Base-by-base conservation (phyloP, 2,888 invertebrate genomes). In the Invenusta paracnida region DNA sequence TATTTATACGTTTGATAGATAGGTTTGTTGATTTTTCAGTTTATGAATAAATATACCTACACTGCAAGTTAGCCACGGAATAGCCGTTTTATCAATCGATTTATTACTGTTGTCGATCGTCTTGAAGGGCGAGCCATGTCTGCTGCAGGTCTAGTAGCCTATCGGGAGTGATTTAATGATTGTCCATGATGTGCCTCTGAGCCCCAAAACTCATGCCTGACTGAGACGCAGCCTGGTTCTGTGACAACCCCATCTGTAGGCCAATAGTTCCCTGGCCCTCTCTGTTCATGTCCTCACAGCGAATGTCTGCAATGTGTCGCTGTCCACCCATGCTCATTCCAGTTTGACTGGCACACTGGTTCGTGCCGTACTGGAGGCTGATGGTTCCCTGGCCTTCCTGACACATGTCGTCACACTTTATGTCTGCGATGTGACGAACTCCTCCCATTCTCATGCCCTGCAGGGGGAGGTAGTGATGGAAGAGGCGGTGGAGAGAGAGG, bases 391-490 rank as follows among this genome's bases (percentile, higher is more conserved):
- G 85, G n/a, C 87, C 85, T 29, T 86, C 87, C 0, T 29, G 82
- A 30, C 81, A 30, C 29, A 31, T 83, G 67, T 28, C 67, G 13
- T 83, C 84, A 66, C 90, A 89, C 29, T 89, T 85, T 86, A 91
- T 91, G 87, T 91, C 91, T 30, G 90, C 88, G 11, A 89, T 89
- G 87, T 91, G 90, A 73, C 91, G 87, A 0, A 89, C 88, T 27
- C 89, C 88, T 1, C 91, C 91, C 87, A 90, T 89, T 31, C 88
- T 85, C 91, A 91, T 91, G 5, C 91, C 86, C 23, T 85, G n/a
- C n/a, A n/a, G n/a, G n/a, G n/a, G n/a, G n/a, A n/a, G n/a, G n/a
- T n/a, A n/a, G n/a, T n/a, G n/a, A n/a, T n/a, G n/a, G n/a, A n/a
- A n/a, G n/a, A n/a, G n/a, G n/a, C n/a, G n/a, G n/a, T n/a, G n/a